A percentile compares a stretch with the other conserved stretches of the same genome.
phyloP scores from a whole-genome alignment of 2,888 invertebrate genomes.

The Seira ritae region DNA sequence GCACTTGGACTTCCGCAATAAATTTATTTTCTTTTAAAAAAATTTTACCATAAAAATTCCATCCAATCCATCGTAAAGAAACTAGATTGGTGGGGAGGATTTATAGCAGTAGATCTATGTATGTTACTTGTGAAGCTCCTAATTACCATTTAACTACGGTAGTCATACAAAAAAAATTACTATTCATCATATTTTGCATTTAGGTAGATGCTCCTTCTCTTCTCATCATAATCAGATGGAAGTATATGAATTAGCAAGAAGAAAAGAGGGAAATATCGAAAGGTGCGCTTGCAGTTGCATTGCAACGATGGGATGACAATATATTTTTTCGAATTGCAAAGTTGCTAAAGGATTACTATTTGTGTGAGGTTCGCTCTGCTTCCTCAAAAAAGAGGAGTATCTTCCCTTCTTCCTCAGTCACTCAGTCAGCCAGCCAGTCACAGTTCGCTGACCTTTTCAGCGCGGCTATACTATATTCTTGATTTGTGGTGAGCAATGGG shows the following conservation, averaged over 20 bases:
- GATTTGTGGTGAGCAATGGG: slow-evolving; percentile 9
- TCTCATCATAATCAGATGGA: slow-evolving; percentile 2
- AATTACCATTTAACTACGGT: slow-evolving; percentile 31
- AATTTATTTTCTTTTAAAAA: slow-evolving; percentile 13
- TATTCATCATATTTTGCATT: no score
- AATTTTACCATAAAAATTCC: not conserved
- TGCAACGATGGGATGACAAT: slow-evolving; percentile 1
- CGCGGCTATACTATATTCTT: not conserved
- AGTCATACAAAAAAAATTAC: slow-evolving; percentile 17
- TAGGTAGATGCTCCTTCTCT: not conserved
- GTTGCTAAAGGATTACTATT: not conserved
- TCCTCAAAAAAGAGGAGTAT: not conserved
- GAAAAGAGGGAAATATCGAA: not conserved
- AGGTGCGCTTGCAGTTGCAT: not conserved
- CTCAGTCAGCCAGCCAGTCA: not conserved
- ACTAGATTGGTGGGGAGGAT: not conserved
- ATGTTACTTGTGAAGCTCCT: slow-evolving; percentile 4
- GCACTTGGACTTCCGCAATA: slow-evolving; percentile 30
- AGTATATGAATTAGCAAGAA: slow-evolving; percentile 1
- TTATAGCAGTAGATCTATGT: not conserved
- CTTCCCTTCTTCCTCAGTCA: not conserved
- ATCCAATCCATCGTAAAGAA: not conserved
- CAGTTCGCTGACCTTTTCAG: slow-evolving; percentile 56
- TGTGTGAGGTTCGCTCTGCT: slow-evolving; percentile 7
- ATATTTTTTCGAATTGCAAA: not conserved